These are phyloP conservation scores for Drosophila ochracea DNA, from an alignment of 2,888 invertebrate species.

Conservation along the genomic window DNA sequence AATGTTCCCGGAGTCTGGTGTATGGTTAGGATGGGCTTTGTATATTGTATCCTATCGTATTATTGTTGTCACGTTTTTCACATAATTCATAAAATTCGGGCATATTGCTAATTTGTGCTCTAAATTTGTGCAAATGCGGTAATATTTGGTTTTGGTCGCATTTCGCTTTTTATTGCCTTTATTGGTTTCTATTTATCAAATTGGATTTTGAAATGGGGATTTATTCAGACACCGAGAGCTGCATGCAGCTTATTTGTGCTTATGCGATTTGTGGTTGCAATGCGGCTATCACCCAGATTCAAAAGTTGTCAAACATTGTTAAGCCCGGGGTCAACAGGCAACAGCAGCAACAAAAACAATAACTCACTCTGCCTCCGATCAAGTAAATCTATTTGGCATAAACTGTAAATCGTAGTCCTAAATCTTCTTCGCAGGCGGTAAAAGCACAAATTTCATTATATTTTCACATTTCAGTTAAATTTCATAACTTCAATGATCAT, in stretches of 20 bases:
- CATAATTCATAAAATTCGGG: constrained; percentile 77
- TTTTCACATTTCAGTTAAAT: background rate
- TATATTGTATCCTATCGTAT: constrained; percentile 36
- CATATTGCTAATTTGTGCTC: constrained; percentile 77
- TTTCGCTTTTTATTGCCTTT: constrained; percentile 61
- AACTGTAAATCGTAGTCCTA: background rate
- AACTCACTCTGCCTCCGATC: background rate
- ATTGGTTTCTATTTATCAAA: constrained; percentile 76
- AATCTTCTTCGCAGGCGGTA: background rate
- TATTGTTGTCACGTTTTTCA: constrained; percentile 78
- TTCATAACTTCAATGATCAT: background rate
- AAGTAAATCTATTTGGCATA: background rate
- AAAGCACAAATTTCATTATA: background rate
- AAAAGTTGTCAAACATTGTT: constrained; percentile 53
- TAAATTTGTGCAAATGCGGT: constrained; percentile 72
- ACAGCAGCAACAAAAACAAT: background rate
- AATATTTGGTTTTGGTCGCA: constrained; percentile 68
- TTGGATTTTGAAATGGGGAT: constrained; percentile 67
- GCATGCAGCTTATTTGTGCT: constrained; percentile 41
- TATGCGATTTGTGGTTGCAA: constrained; percentile 41
- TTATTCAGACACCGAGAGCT: constrained; percentile 21
- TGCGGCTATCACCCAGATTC: constrained; percentile 53
- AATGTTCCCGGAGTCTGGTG: constrained; percentile 42
- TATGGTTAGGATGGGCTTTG: constrained; percentile 12
- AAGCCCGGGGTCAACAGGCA: constrained; percentile 30